phyloP scores from a whole-genome alignment of 2,113 vertebrate genomes.

The Equus quagga region DNA sequence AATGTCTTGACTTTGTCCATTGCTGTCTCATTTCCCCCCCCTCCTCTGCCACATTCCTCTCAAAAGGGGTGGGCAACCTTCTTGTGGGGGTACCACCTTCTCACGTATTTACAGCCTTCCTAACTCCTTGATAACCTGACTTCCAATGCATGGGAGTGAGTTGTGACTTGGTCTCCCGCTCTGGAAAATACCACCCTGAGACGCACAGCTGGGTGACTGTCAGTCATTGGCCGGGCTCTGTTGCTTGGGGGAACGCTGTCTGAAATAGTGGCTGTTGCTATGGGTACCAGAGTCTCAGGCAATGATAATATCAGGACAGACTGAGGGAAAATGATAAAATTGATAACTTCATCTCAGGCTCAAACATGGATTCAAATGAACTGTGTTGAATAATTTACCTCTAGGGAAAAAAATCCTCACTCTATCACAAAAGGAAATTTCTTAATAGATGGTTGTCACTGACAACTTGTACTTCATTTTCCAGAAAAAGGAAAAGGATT shows the following conservation, averaged over 20 bases:
- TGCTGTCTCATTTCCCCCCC: neutral
- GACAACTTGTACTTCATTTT: constrained; percentile 70
- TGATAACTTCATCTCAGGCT: constrained; percentile 80
- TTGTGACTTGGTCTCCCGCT: constrained; percentile 1
- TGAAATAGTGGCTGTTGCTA: constrained; percentile 80
- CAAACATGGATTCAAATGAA: constrained; percentile 82
- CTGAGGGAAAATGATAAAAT: constrained; percentile 75
- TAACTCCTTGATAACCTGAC: neutral
- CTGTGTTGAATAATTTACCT: constrained; percentile 83
- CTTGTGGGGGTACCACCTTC: neutral
- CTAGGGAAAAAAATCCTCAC: constrained; percentile 59
- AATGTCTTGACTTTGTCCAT: neutral
- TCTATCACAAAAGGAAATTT: constrained; percentile 75
- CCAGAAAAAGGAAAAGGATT: constrained; percentile 65
- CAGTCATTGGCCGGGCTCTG: constrained; percentile 65
- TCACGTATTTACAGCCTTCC: neutral
- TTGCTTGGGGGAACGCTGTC: constrained; percentile 31
- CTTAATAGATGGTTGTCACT: constrained; percentile 72
- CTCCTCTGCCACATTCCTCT: neutral
- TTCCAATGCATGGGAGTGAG: constrained; percentile 12
- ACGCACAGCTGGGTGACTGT: constrained; percentile 69
- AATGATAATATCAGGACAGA: constrained; percentile 73
- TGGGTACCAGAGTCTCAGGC: constrained; percentile 76
- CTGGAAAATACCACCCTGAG: constrained; percentile 1
- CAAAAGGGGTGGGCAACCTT: neutral